Conservation (phyloP, 53 echinoderm and acorn worm genomes). For the Actinopyga echinites region DNA sequence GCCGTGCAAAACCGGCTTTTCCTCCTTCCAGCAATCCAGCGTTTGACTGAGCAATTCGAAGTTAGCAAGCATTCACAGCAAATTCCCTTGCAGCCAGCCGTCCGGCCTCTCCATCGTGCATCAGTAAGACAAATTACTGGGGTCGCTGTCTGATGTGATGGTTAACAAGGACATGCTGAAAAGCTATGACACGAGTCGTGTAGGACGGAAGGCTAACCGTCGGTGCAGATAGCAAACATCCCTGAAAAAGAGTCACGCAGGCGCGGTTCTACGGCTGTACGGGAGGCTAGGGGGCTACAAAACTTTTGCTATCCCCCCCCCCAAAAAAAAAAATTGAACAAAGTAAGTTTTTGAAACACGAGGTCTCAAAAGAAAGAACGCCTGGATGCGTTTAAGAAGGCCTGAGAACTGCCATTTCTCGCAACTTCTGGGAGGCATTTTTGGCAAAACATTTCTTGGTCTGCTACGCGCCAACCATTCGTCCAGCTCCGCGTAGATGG, state of each 20-base stretch:
- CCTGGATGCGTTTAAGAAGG: too few relatives aligned
- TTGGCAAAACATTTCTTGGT: too few relatives aligned
- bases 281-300: too few relatives aligned
- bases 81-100: background rate
- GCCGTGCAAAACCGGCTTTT: background rate
- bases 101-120: constrained; percentile 30
- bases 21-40: background rate
- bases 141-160: constrained; percentile 35
- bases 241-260: background rate
- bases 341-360: too few relatives aligned
- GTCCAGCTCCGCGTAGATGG: too few relatives aligned
- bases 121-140: background rate
- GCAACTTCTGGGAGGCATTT: too few relatives aligned
- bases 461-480: too few relatives aligned
- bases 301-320: too few relatives aligned
- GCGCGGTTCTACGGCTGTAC: background rate
- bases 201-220: background rate
- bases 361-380: too few relatives aligned
- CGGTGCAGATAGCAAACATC: background rate
- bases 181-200: background rate
- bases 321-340: too few relatives aligned
- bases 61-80: constrained; percentile 21
- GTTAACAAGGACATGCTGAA: constrained; percentile 3
- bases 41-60: constrained; percentile 1
- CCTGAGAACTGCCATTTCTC: too few relatives aligned